Conservation (phyloP, 2,888 invertebrate species). For the Tetheella fluctuosa region DNA sequence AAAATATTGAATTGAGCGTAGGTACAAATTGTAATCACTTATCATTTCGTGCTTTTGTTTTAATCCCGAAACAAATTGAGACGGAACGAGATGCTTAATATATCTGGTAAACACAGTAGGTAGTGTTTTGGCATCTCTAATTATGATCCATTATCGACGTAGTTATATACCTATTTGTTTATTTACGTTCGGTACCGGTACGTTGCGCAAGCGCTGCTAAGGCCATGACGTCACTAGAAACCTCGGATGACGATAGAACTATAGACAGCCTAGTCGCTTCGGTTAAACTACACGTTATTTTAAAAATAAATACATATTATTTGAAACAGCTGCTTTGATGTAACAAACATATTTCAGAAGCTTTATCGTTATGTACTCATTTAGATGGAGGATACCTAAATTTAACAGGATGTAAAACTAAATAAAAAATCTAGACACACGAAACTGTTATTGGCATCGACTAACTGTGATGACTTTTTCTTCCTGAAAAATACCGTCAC, state of each 20-base stretch:
- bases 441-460: not conserved
- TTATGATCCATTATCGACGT: conserved; percentile 14
- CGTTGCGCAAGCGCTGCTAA: conserved; percentile 51
- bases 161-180: conserved; percentile 51
- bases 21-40: not conserved
- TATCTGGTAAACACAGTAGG: conserved; percentile 9
- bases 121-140: conserved; percentile 11
- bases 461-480: not conserved
- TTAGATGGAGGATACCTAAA: not conserved
- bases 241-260: conserved; percentile 48
- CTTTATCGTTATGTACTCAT: not conserved
- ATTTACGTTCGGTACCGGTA: conserved; percentile 56
- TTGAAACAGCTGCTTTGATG: not conserved
- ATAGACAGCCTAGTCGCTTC: conserved; percentile 16
- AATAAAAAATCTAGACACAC: not conserved
- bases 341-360: not conserved
- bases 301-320: conserved; percentile 1
- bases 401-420: not conserved
- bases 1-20: no score
- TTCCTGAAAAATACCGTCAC: not conserved
- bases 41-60: not conserved
- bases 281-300: not conserved
- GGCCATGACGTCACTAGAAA: conserved; percentile 56
- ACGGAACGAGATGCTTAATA: not conserved
- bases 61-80: not conserved